A percentile compares a stretch with the other conserved stretches of the same genome.
phyloP scores from a whole-genome alignment of 2,888 invertebrate genomes.

The Venusia cambrica region DNA sequence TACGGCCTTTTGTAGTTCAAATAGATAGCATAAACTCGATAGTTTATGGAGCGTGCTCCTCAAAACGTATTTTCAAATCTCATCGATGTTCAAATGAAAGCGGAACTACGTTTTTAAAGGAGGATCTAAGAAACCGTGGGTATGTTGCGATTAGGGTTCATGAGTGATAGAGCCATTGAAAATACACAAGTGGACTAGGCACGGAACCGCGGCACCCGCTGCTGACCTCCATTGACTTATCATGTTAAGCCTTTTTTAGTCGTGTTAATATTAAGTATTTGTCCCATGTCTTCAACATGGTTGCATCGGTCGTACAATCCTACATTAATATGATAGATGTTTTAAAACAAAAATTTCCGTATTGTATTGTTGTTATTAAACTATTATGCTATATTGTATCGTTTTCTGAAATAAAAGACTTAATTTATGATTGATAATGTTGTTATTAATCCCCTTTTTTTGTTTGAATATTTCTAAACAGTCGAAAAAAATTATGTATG shows the following conservation, averaged over 20 bases:
- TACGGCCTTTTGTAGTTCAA: too few species aligned
- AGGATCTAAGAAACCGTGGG: too few species aligned
- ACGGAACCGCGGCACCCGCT: neutral
- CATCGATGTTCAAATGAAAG: too few species aligned
- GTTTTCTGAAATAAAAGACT: constrained; percentile 78
- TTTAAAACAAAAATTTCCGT: constrained; percentile 49
- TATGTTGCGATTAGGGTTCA: too few species aligned
- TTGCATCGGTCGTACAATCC: constrained; percentile 3
- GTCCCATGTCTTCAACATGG: constrained; percentile 8
- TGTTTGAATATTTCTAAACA: too few species aligned
- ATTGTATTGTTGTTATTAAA: constrained; percentile 73
- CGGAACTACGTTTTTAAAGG: too few species aligned
- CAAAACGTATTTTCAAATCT: too few species aligned
- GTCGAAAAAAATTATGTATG: too few species aligned
- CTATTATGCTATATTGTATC: constrained; percentile 77
- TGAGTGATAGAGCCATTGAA: constrained; percentile 41
- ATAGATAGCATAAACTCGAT: too few species aligned
- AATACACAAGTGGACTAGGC: constrained; percentile 38
- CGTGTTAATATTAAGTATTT: constrained; percentile 7
- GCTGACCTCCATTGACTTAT: constrained; percentile 5
- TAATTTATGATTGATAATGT: constrained; percentile 57
- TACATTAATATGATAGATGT: constrained; percentile 8
- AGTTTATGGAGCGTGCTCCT: too few species aligned
- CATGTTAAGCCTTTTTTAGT: constrained; percentile 14
- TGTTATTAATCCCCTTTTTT: too few species aligned